Conservation (phyloP, 2,888 invertebrate species). For the Parelbella ahira region DNA sequence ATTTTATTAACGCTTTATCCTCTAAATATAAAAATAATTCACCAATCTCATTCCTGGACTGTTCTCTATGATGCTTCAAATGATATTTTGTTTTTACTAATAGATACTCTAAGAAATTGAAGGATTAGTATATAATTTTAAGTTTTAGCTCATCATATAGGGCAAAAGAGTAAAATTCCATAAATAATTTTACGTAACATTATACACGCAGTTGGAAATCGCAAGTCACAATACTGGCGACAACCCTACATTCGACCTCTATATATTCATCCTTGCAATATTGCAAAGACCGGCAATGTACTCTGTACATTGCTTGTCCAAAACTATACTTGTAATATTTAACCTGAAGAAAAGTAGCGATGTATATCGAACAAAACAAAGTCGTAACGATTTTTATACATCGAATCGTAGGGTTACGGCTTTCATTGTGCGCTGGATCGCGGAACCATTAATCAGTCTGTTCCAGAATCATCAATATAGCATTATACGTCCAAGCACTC, state of each 20-base stretch:
- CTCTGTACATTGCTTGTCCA: slow-evolving; percentile 2
- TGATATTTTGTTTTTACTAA: too few species aligned
- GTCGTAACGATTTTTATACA: slow-evolving; percentile 34
- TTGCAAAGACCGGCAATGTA: slow-evolving; percentile 9
- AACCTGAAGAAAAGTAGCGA: slow-evolving; percentile 32
- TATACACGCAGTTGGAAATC: slow-evolving; percentile 44
- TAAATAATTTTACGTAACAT: slow-evolving; percentile 22
- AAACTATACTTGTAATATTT: slow-evolving; percentile 35
- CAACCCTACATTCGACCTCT: slow-evolving; percentile 61
- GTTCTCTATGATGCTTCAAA: too few species aligned
- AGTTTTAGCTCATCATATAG: neutral
- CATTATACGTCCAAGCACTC: slow-evolving; percentile 76
- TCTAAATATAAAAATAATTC: too few species aligned
- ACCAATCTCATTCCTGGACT: too few species aligned
- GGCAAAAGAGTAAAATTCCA: slow-evolving; percentile 14
- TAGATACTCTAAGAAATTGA: too few species aligned
- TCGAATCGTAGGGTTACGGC: slow-evolving; percentile 46
- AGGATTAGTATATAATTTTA: slow-evolving; percentile 12
- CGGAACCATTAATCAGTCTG: slow-evolving; percentile 78
- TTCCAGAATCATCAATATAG: slow-evolving; percentile 76
- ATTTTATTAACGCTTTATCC: too few species aligned
- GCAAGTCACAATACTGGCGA: slow-evolving; percentile 74
- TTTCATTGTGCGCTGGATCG: slow-evolving; percentile 68
- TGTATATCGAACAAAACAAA: slow-evolving; percentile 34
- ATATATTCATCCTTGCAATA: slow-evolving; percentile 17